Evolutionary conservation across 1,140 invertebrate species (phyloP).

Genomic region (Drosophila dunni): DNA sequence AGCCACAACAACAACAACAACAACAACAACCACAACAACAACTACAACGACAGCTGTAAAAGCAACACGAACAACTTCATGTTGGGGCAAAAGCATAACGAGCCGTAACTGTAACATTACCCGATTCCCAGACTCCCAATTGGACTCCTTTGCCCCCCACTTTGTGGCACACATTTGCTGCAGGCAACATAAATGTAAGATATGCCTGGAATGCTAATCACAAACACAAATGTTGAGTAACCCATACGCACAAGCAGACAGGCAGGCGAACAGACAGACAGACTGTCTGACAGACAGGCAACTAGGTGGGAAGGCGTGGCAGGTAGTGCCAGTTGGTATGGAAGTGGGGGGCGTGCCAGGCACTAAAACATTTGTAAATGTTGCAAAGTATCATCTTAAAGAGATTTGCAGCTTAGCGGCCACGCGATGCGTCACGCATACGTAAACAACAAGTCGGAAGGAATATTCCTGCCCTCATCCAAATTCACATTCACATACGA

Average conservation of each 20-base stretch:
- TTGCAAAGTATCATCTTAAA: constrained; percentile 83
- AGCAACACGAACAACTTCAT: constrained; percentile 31
- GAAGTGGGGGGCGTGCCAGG: constrained; percentile 8
- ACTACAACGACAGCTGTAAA: constrained; percentile 12
- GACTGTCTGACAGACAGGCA: neutral
- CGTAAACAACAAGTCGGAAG: constrained; percentile 65
- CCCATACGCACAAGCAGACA: constrained; percentile 27
- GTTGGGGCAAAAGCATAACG: constrained; percentile 69
- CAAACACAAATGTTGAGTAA: constrained; percentile 48
- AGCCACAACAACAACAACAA: constrained; percentile 16
- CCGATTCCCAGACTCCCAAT: constrained; percentile 53
- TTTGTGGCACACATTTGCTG: constrained; percentile 63
- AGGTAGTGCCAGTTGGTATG: neutral
- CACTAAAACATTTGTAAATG: constrained; percentile 82
- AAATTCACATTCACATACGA: neutral
- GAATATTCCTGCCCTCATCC: constrained; percentile 23
- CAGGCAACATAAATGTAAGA: constrained; percentile 83
- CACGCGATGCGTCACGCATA: constrained; percentile 79
- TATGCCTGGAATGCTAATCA: constrained; percentile 81
- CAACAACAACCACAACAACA: constrained; percentile 7
- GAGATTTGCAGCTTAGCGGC: constrained; percentile 82
- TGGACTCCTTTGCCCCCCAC: constrained; percentile 18
- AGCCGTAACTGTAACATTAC: constrained; percentile 81
- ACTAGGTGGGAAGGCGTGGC: too few relatives aligned
- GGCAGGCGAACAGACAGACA: neutral